Base-by-base conservation (phyloP, 2,888 invertebrate genomes). In the Scaptomyza polygonia region DNA sequence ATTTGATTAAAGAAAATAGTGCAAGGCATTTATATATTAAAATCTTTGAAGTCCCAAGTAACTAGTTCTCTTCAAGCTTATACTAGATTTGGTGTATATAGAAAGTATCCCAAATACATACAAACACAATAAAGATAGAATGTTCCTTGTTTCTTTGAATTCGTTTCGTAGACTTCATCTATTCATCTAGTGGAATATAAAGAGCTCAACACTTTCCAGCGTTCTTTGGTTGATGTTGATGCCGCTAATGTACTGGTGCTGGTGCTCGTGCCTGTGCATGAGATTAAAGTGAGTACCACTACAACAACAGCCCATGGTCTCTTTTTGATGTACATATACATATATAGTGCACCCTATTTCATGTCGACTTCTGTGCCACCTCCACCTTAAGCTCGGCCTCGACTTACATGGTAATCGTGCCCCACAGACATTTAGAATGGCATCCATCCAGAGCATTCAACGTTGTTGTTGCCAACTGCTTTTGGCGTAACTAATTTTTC, bases 401-500 rank as follows among this genome's bases (percentile, higher is more conserved):
- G 40, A 57, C 64, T 68, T 72, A 73, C 77, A 70, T 82, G 87
- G 74, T 87, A 77, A 87, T 84, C 84, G 84, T 87, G 87, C 79
- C 87, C 86, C 72, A 64, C 72, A 72, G 87, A 77, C 84, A 87
- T 85, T 84, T 86, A 76, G 82, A 73, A 68, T 86, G 67, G 72
- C 78, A 81, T 76, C 72, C 70, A 55, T 71, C 72, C 55, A 47
- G 63, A 57, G 67, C 67, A 54, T 67, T 63, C 72, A 69, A 66
- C 69, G 51, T 65, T 65, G 66, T 65, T 65, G 64, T 59, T 71
- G 66, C 68, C 67, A 67, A 72, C 72, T 72, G 82, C 87, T 85
- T 78, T 82, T 85, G 86, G 86, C 82, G 86, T 65, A 87, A 87
- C 86, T 84, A 84, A 84, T 84, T 84, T 87, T 87, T 63, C 85